Percentiles rank a stretch among this genome's conserved stretches.
Evolutionary conservation across 2,888 invertebrate genomes (phyloP).

Genomic region (Agrypnus murinus): DNA sequence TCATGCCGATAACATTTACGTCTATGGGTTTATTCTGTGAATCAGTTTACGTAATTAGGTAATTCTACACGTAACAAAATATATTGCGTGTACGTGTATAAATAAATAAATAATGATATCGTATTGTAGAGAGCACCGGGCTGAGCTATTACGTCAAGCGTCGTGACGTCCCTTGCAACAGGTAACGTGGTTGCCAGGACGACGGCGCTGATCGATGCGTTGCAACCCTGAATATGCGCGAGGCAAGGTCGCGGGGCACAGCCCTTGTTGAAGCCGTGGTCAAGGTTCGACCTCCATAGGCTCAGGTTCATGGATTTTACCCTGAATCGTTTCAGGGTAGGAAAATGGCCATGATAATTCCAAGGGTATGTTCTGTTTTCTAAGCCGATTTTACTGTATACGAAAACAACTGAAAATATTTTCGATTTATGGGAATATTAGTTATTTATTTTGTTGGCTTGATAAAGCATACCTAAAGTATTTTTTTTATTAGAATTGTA

Average conservation of each 20-base stretch:
- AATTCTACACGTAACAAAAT: constrained; percentile 3
- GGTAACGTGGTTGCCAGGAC: constrained; percentile 53
- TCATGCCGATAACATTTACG: neutral
- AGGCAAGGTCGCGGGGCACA: constrained; percentile 52
- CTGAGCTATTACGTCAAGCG: constrained; percentile 50
- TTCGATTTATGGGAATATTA: no score
- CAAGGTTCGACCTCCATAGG: constrained; percentile 44
- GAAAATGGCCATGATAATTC: neutral
- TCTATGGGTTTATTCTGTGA: neutral
- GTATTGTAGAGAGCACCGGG: constrained; percentile 12
- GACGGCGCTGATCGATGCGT: constrained; percentile 53
- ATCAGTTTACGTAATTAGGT: constrained; percentile 14
- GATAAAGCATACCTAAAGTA: no score
- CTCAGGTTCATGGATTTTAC: constrained; percentile 46
- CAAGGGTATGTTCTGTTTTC: no score
- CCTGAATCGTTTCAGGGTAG: constrained; percentile 19
- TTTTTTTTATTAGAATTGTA: no score
- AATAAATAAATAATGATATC: constrained; percentile 25
- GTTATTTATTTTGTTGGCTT: no score
- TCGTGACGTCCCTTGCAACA: constrained; percentile 55
- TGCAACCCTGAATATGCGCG: constrained; percentile 54
- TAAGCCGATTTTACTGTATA: no score
- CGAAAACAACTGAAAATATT: no score
- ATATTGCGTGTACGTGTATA: constrained; percentile 1
- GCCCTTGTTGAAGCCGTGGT: constrained; percentile 48